A percentile compares a stretch with the other conserved stretches of the same genome.
Conservation (phyloP, 2,888 invertebrate genomes). For the Phalera bucephala region DNA sequence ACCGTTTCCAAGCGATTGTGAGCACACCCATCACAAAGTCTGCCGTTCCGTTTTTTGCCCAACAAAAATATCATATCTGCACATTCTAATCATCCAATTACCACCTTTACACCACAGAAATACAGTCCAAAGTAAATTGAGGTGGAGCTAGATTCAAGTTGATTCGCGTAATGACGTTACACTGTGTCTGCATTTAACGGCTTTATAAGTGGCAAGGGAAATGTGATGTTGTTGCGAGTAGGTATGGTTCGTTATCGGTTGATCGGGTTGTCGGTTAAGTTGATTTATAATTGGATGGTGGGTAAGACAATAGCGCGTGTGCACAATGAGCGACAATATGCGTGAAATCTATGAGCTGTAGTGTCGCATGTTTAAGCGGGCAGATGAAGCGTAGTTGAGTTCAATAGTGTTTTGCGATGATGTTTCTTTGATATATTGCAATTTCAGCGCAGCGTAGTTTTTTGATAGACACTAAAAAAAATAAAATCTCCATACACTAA, state of each 20-base stretch:
- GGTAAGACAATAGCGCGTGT: slow-evolving; percentile 51
- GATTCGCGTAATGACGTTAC: slow-evolving; percentile 38
- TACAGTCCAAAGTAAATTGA: slow-evolving; percentile 42
- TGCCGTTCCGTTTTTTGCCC: slow-evolving; percentile 6
- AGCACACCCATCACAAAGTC: slow-evolving; percentile 50
- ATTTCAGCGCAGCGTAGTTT: no score
- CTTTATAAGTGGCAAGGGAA: slow-evolving; percentile 14
- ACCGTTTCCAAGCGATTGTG: slow-evolving; percentile 56
- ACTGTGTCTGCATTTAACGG: slow-evolving; percentile 53
- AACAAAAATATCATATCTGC: slow-evolving; percentile 18
- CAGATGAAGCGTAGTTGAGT: slow-evolving; percentile 16
- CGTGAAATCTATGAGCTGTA: slow-evolving; percentile 48
- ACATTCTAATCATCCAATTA: slow-evolving; percentile 29
- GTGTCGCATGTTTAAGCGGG: slow-evolving; percentile 24
- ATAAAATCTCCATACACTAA: no score
- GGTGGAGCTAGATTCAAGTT: slow-evolving; percentile 35
- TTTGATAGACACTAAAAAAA: no score
- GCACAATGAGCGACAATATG: slow-evolving; percentile 52
- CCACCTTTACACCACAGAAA: slow-evolving; percentile 30
- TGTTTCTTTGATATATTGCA: no score
- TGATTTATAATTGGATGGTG: slow-evolving; percentile 34
- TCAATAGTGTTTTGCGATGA: no score
- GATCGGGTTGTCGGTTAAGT: slow-evolving; percentile 16
- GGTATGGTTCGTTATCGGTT: slow-evolving; percentile 9
- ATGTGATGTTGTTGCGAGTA: slow-evolving; percentile 5